A percentile compares a stretch with the other conserved stretches of the same genome.
phyloP scores from a whole-genome alignment of 2,113 vertebrate genomes.

The zebrafish (Danio rerio) region DNA sequence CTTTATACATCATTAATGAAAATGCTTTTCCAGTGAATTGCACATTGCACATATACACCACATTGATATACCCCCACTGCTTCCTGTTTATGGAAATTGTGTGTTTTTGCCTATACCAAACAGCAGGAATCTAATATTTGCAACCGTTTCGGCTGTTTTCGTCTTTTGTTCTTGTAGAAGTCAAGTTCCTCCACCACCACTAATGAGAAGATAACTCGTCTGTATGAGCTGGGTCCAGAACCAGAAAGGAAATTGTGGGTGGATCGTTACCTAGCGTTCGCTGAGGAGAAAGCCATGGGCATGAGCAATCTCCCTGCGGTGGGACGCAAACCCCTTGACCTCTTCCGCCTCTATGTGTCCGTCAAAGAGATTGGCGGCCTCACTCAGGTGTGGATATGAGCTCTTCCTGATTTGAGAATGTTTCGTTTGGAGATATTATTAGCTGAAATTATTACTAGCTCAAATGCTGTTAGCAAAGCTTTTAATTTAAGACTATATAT shows the following conservation, averaged over 20 bases:
- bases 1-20: slow-evolving; percentile 35
- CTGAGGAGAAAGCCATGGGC: slow-evolving; percentile 97
- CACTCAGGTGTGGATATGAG: slow-evolving; percentile 83
- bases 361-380: slow-evolving; percentile 98
- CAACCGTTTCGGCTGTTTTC: neutral
- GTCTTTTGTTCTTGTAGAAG: slow-evolving; percentile 78
- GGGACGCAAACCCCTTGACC: slow-evolving; percentile 95
- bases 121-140: neutral
- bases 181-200: slow-evolving; percentile 97
- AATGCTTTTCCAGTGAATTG: slow-evolving; percentile 30
- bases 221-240: slow-evolving; percentile 96
- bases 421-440: neutral
- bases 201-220: slow-evolving; percentile 97
- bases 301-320: slow-evolving; percentile 97
- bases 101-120: neutral
- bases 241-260: slow-evolving; percentile 99
- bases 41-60: neutral
- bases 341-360: slow-evolving; percentile 94
- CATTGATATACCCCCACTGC: neutral
- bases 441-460: no score
- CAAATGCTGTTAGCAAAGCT: no score
- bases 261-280: slow-evolving; percentile 93
- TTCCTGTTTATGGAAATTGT: neutral
- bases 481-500: no score
- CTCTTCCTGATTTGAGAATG: neutral